phyloP scores from a whole-genome alignment of 2,888 invertebrate genomes.

The Podotricha telesiphe region DNA sequence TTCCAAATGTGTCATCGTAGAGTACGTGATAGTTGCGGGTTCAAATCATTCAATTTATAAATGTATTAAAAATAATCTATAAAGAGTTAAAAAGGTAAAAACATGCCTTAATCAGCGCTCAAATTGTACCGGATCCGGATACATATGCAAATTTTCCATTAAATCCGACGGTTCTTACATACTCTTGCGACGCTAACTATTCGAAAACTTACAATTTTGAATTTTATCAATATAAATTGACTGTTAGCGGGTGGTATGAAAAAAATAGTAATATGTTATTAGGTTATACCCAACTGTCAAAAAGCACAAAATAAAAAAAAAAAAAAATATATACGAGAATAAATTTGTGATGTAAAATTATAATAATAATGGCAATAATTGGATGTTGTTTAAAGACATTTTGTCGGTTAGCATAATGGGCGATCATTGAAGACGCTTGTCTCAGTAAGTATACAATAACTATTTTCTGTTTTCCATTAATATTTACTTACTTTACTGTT shows the following conservation, averaged over 20 bases:
- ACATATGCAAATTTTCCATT: too few species aligned
- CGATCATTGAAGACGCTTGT: background rate
- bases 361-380: background rate
- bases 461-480: conserved; percentile 8
- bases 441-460: background rate
- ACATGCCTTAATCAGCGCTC: too few species aligned
- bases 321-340: background rate
- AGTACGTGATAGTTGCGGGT: background rate
- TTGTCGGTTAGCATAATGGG: background rate
- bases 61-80: too few species aligned
- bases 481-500: conserved; percentile 1
- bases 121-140: too few species aligned
- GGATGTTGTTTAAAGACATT: conserved; percentile 1
- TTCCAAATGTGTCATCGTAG: background rate
- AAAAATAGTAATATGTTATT: background rate
- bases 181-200: background rate
- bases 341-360: background rate
- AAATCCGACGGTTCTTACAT: too few species aligned
- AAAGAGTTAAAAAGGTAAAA: too few species aligned
- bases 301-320: too few species aligned
- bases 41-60: background rate
- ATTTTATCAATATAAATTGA: too few species aligned
- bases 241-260: too few species aligned
- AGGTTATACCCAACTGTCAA: background rate
- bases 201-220: too few species aligned